These are phyloP conservation scores for Pavo muticus DNA, from an alignment of 2,113 vertebrate genomes.

Conservation along the genomic window DNA sequence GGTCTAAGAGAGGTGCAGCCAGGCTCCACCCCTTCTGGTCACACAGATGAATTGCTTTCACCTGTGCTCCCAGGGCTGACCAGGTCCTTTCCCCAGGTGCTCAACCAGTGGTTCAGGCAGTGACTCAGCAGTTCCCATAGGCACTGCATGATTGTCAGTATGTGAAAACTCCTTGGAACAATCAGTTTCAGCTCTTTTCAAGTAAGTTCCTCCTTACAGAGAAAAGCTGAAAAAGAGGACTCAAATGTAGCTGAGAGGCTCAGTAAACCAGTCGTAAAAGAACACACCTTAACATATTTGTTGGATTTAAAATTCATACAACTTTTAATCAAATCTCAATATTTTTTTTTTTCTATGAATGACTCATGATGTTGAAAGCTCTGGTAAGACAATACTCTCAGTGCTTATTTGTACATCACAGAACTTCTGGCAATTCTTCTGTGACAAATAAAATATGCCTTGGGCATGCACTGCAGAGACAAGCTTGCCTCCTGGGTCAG, in stretches of 20 bases:
- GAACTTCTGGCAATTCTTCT: slow-evolving; percentile 1
- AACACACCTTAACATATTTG: slow-evolving; percentile 11
- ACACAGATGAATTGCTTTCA: no score
- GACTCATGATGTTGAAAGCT: neutral
- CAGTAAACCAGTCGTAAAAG: neutral
- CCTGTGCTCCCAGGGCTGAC: no score
- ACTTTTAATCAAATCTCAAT: neutral
- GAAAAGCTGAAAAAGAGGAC: slow-evolving; percentile 17
- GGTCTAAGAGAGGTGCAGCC: no score
- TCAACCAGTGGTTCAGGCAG: no score
- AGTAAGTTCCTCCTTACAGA: neutral
- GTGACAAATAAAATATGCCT: neutral
- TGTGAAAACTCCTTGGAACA: neutral
- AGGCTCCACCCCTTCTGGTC: no score
- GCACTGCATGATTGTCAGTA: neutral
- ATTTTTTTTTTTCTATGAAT: neutral
- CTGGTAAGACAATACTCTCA: neutral
- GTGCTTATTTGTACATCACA: neutral
- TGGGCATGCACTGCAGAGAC: fast-evolving
- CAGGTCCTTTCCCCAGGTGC: no score
- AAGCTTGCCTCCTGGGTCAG: neutral
- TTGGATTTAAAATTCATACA: neutral
- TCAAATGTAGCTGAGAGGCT: neutral
- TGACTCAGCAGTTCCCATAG: no score
- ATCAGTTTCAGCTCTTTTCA: slow-evolving; percentile 12